Evolutionary conservation across 2,888 invertebrate genomes (phyloP).

Genomic region (Hydraecia micacea): DNA sequence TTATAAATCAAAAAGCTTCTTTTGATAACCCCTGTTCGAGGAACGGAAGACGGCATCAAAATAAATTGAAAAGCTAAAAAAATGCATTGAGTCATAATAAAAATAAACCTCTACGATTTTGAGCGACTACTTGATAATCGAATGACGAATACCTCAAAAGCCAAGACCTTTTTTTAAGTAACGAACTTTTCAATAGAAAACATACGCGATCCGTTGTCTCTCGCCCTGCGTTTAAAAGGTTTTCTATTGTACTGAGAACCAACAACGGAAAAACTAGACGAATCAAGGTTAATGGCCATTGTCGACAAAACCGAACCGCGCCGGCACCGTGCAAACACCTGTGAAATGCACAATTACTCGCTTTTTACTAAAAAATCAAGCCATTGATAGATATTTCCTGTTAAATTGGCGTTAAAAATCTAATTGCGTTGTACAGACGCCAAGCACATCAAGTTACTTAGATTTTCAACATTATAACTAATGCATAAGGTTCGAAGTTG

Average conservation of each 20-base stretch:
- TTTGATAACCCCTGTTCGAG: background rate
- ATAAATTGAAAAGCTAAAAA: conserved; percentile 3
- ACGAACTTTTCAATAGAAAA: conserved; percentile 31
- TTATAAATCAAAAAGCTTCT: background rate
- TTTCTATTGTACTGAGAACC: conserved; percentile 36
- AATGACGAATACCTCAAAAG: conserved; percentile 36
- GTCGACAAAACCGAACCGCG: conserved; percentile 30
- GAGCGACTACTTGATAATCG: conserved; percentile 4
- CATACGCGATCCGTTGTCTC: conserved; percentile 48
- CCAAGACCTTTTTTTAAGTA: conserved; percentile 5
- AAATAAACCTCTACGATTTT: conserved; percentile 6
- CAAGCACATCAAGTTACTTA: no score
- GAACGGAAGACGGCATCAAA: background rate
- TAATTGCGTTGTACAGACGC: background rate
- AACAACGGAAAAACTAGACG: conserved; percentile 47
- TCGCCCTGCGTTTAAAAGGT: conserved; percentile 48
- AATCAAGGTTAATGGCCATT: conserved; percentile 62
- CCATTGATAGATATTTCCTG: conserved; percentile 30
- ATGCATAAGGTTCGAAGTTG: no score
- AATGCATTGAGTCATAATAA: background rate
- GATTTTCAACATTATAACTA: no score
- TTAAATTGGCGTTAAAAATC: conserved; percentile 24
- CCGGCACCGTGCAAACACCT: conserved; percentile 30
- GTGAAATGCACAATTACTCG: conserved; percentile 50
- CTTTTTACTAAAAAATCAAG: conserved; percentile 34